A percentile compares a stretch with the other conserved stretches of the same genome.
phyloP scores from a whole-genome alignment of 2,797 vertebrate genomes.

The Siniperca scherzeri region DNA sequence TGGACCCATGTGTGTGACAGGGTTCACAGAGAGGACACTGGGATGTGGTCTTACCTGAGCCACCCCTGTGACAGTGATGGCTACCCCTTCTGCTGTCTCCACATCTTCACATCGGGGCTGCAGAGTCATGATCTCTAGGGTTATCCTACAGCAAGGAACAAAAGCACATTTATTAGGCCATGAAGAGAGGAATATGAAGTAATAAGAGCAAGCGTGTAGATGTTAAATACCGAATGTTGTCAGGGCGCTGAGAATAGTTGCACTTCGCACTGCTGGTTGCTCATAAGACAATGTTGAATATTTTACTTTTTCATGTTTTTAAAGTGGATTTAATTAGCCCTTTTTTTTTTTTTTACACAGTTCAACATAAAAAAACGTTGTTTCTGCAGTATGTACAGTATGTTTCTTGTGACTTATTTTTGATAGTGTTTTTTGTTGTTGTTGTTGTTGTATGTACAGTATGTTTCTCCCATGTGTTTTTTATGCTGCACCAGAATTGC shows the following conservation, averaged over 20 bases:
- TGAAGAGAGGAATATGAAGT: not conserved
- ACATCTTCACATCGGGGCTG: conserved; percentile 97
- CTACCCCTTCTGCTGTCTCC: conserved; percentile 98
- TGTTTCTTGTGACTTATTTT: too few species aligned
- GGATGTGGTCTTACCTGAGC: conserved; percentile 90
- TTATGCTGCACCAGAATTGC: too few species aligned
- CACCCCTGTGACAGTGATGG: conserved; percentile 98
- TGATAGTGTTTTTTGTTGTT: too few species aligned
- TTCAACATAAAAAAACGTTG: not conserved
- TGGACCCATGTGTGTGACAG: not conserved
- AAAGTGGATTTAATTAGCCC: not conserved
- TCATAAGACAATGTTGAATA: not conserved
- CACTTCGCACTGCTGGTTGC: not conserved
- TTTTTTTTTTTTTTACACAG: not conserved
- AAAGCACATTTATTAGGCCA: not conserved
- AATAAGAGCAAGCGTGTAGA: not conserved
- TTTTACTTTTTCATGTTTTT: not conserved
- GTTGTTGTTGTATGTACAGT: too few species aligned
- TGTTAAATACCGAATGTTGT: not conserved
- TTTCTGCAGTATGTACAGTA: too few species aligned
- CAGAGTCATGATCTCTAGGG: conserved; percentile 98
- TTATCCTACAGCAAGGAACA: conserved; percentile 87
- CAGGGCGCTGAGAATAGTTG: not conserved
- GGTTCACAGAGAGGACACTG: not conserved
- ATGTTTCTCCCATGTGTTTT: too few species aligned